These are phyloP conservation scores for Eumeta japonica DNA, from an alignment of 1,140 invertebrate species.

Conservation along the genomic window DNA sequence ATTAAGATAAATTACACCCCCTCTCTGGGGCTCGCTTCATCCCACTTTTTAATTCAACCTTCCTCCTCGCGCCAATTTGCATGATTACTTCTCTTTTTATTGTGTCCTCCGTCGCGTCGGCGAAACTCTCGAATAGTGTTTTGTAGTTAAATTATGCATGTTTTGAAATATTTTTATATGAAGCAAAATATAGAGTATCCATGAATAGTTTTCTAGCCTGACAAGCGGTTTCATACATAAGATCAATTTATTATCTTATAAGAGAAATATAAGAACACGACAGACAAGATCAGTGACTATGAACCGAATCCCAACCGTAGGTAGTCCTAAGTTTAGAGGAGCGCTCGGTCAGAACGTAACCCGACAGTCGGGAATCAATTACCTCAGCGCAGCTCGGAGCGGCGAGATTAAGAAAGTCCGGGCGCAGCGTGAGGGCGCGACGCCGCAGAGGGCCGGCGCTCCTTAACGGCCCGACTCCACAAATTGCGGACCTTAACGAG, in stretches of 20 bases:
- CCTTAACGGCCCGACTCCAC: slow-evolving; percentile 51
- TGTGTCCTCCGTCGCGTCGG: slow-evolving; percentile 16
- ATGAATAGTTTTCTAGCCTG: no score
- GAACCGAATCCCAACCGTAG: no score
- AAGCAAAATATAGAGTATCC: no score
- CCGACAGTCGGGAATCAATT: slow-evolving; percentile 58
- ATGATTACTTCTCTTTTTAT: slow-evolving; percentile 55
- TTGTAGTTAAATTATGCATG: background rate
- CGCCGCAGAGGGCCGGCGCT: slow-evolving; percentile 34
- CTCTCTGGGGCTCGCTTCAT: slow-evolving; percentile 9
- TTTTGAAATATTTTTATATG: no score
- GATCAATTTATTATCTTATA: no score
- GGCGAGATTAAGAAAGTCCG: slow-evolving; percentile 55
- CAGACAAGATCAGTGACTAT: no score
- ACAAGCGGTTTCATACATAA: no score
- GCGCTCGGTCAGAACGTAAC: no score
- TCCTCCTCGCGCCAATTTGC: slow-evolving; percentile 45
- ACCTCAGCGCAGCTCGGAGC: slow-evolving; percentile 49
- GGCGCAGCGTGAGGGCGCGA: slow-evolving; percentile 45
- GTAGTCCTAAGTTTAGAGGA: no score
- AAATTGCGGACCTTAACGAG: slow-evolving; percentile 56
- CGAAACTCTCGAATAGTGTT: background rate
- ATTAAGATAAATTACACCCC: slow-evolving; percentile 45
- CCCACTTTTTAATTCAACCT: slow-evolving; percentile 53
- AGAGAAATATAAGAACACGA: no score